Conservation (phyloP, 2,888 invertebrate genomes). For the Cheilosia vernalis region DNA sequence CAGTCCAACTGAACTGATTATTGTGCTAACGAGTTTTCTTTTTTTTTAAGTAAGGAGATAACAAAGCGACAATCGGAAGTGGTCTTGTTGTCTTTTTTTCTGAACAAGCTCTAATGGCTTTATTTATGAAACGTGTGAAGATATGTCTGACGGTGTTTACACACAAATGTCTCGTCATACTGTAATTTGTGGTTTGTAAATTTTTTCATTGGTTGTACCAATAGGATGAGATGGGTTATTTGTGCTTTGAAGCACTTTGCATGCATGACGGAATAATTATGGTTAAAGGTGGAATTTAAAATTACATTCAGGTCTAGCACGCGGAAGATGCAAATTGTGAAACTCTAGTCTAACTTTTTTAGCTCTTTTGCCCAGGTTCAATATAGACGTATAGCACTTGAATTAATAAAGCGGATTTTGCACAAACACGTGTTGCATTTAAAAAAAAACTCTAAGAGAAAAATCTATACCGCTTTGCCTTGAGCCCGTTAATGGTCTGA, state of each 20-base stretch:
- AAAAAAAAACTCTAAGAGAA: no score
- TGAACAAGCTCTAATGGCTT: neutral
- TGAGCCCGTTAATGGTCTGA: no score
- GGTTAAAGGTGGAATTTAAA: no score
- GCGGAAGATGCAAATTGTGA: no score
- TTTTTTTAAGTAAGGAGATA: neutral
- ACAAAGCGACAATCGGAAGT: slow-evolving; percentile 1
- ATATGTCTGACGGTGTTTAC: neutral
- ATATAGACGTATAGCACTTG: no score
- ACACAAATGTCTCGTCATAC: slow-evolving; percentile 6
- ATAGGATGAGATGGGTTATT: slow-evolving; percentile 6
- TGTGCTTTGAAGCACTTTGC: neutral
- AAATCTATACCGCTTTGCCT: no score
- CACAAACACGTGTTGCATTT: no score
- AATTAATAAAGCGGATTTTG: no score
- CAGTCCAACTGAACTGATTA: neutral
- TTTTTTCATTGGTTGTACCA: neutral
- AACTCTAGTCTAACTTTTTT: no score
- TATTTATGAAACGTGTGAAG: neutral
- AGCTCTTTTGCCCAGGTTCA: no score
- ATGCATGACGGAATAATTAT: no score
- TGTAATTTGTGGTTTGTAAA: slow-evolving; percentile 23
- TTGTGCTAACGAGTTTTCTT: neutral
- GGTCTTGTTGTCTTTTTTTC: slow-evolving; percentile 1
- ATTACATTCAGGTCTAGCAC: no score